A percentile compares a stretch with the other conserved stretches of the same genome.
Conservation (phyloP, 2,888 invertebrate genomes). For the Drosophila anomalata region DNA sequence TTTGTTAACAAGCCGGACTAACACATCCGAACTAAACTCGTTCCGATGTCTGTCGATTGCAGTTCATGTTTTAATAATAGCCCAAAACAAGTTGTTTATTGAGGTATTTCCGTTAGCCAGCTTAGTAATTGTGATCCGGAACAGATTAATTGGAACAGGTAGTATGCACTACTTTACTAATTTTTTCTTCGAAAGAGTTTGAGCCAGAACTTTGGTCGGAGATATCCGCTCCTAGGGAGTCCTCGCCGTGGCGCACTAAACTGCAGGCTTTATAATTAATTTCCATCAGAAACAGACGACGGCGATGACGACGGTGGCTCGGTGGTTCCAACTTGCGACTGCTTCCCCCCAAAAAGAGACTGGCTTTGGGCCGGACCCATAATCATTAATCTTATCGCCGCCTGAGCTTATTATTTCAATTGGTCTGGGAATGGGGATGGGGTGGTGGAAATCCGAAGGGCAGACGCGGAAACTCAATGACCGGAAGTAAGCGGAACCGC, state of each 20-base stretch:
- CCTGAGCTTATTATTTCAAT: constrained; percentile 83
- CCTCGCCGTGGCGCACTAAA: constrained; percentile 73
- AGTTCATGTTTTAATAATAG: constrained; percentile 31
- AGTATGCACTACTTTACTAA: neutral
- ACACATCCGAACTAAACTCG: constrained; percentile 13
- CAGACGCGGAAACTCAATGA: constrained; percentile 75
- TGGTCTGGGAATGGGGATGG: constrained; percentile 45
- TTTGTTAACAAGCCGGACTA: constrained; percentile 56
- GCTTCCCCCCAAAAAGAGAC: constrained; percentile 18
- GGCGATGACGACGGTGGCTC: constrained; percentile 40
- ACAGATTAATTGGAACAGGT: neutral
- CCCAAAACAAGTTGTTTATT: constrained; percentile 9
- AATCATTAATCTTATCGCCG: constrained; percentile 85
- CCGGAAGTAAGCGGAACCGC: constrained; percentile 80
- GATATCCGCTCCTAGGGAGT: constrained; percentile 48
- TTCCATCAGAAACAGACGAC: constrained; percentile 82
- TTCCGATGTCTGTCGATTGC: constrained; percentile 28
- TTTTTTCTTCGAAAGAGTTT: no score
- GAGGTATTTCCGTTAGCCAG: constrained; percentile 13
- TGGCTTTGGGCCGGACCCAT: constrained; percentile 72
- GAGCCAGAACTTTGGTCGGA: neutral
- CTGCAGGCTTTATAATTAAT: constrained; percentile 83
- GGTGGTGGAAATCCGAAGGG: constrained; percentile 29
- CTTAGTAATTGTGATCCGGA: neutral
- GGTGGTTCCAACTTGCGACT: constrained; percentile 13